Evolutionary conservation across 2,113 vertebrate genomes (phyloP).

Genomic region (Todiramphus saurophagus): DNA sequence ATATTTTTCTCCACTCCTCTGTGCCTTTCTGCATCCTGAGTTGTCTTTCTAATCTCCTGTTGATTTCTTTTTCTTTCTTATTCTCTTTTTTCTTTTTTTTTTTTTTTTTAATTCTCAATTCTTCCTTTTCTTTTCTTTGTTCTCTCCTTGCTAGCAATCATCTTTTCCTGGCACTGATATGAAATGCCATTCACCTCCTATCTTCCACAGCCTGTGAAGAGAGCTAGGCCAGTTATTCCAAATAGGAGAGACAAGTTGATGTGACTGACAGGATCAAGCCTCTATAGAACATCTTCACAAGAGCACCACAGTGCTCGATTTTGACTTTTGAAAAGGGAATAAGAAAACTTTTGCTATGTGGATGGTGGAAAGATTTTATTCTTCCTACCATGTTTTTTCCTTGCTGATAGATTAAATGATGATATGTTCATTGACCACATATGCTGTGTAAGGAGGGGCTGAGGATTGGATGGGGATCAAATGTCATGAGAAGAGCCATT

Average conservation of each 20-base stretch:
- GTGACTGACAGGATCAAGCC: not conserved
- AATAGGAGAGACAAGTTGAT: not conserved
- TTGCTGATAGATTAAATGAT: not conserved
- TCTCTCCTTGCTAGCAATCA: not conserved
- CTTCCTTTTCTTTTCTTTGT: not conserved
- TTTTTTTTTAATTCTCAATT: not conserved
- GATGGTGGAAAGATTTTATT: not conserved
- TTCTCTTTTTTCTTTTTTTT: not conserved
- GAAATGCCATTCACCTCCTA: not conserved
- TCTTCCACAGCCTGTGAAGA: not conserved
- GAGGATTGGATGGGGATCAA: not conserved
- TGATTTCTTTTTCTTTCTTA: not conserved
- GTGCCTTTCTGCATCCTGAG: not conserved
- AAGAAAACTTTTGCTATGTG: not conserved
- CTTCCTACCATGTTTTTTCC: not conserved
- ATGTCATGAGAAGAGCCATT: not conserved
- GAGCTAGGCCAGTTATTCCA: not conserved
- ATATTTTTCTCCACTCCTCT: rapidly evolving
- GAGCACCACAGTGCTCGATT: not conserved
- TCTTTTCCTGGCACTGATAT: not conserved
- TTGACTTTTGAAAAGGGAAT: not conserved
- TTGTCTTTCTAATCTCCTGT: not conserved
- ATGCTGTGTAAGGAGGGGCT: not conserved
- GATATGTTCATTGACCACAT: not conserved
- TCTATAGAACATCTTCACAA: not conserved